These are phyloP conservation scores for Hylaea fasciaria DNA, from an alignment of 2,888 invertebrate genomes.

Conservation along the genomic window DNA sequence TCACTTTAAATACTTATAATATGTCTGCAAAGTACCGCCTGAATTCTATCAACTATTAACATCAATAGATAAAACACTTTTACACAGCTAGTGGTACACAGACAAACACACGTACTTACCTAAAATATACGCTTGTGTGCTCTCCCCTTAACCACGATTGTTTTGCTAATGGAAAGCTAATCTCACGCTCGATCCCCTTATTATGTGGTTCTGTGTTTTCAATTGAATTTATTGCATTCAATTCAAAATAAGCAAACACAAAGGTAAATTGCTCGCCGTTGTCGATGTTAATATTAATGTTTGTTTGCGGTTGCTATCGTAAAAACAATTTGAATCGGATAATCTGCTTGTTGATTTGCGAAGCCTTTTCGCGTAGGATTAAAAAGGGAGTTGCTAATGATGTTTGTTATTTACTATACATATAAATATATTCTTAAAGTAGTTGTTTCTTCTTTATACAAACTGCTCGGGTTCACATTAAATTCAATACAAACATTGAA, in stretches of 20 bases:
- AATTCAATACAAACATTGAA: too few species aligned
- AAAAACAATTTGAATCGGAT: slow-evolving; percentile 4
- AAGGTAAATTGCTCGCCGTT: slow-evolving; percentile 19
- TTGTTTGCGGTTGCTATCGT: slow-evolving; percentile 3
- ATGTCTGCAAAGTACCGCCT: too few species aligned
- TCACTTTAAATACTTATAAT: too few species aligned
- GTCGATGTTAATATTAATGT: slow-evolving; percentile 7
- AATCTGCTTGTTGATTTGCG: neutral
- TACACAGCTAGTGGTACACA: too few species aligned
- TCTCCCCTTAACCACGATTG: slow-evolving; percentile 34
- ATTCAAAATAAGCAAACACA: slow-evolving; percentile 24
- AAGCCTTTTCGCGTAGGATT: neutral
- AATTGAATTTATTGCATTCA: slow-evolving; percentile 37
- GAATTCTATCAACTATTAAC: too few species aligned
- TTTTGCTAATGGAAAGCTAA: slow-evolving; percentile 46
- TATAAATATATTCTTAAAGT: too few species aligned
- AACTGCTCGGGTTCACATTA: too few species aligned
- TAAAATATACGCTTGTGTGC: neutral
- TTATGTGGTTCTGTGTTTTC: slow-evolving; percentile 34
- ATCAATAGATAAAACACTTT: too few species aligned
- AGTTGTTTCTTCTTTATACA: too few species aligned
- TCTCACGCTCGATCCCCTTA: slow-evolving; percentile 33
- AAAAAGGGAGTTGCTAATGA: too few species aligned
- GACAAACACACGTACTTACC: too few species aligned
- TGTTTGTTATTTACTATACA: too few species aligned